Evolutionary conservation across 2,797 vertebrate species (phyloP), one percentile per base, ranked within the genome.

Genomic region (Apogon talboti): DNA sequence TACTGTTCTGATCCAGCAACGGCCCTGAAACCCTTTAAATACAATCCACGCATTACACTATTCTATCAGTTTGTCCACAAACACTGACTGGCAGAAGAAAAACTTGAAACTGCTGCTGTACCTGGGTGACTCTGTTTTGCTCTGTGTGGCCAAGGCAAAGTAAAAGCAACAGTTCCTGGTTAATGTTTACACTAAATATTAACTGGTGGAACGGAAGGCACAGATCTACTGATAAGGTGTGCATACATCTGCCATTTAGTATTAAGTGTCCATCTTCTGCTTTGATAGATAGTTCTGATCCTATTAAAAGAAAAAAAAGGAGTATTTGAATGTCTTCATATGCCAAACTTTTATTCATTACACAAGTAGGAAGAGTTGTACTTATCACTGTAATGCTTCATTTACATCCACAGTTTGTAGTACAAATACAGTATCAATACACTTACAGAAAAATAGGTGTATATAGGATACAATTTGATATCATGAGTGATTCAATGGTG

Each of bases 151-250:
- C 64, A 38, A 47, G 55, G 45, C 56, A 28, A 44, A 61, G 57
- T 24, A 16, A 74, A 69, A 67, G 69, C 48, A 67, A 60, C 69
- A 10, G 64, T 15, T 76, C 65, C 50, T 82, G 70, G 90, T 92
- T 92, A 92, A 92, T 93, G 85, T 93, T 92, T 91, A 91, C 73
- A 52, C 33, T 46, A 75, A 76, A 86, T 74, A 78, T 42, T 72
- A 68, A 64, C 67, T 8, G 37, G 4, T 43, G 33, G 12, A 77
- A 68, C n/a, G 52, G 19, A 47, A 51, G 63, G 15, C 44, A 57
- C 41, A 56, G 60, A 52, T 46, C 40, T 63, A 46, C 2, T 35
- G 76, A 81, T 79, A 74, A 83, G 75, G 45, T 44, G 13, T 49
- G 60, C 24, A 65, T 33, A 65, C 40, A 53, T 11, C 24, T 28